A percentile compares a stretch with the other conserved stretches of the same genome.
Conservation (phyloP, 2,113 vertebrate species). For the Ageneiosus marmoratus region DNA sequence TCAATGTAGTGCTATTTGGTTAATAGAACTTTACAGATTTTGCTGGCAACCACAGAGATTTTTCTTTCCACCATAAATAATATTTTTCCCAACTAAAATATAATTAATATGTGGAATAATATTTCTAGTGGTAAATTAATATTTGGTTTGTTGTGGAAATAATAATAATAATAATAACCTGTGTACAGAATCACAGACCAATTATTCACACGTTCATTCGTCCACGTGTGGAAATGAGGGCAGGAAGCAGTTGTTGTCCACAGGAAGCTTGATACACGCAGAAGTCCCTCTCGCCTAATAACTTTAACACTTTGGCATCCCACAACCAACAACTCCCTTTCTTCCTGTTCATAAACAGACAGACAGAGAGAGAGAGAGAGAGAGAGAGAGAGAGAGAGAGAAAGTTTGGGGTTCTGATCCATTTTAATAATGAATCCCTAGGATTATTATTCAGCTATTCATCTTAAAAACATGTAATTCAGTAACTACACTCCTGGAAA, state of each 20-base stretch:
- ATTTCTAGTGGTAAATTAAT: background rate
- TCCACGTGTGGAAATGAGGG: conserved; percentile 35
- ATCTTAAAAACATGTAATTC: background rate
- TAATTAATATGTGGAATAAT: background rate
- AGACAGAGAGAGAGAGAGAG: background rate
- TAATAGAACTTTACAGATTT: background rate
- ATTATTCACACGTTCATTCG: background rate
- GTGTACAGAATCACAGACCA: background rate
- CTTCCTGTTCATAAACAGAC: conserved; percentile 49
- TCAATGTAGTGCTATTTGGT: no score
- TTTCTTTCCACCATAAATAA: background rate
- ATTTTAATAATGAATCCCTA: background rate
- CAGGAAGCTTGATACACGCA: conserved; percentile 64
- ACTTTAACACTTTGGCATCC: conserved; percentile 75
- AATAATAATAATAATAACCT: no score
- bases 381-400: background rate
- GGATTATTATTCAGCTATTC: background rate
- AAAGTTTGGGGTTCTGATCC: background rate
- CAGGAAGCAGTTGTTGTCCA: conserved; percentile 71
- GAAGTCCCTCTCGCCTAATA: conserved; percentile 66
- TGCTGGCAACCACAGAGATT: background rate
- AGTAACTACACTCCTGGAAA: background rate
- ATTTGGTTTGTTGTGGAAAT: background rate
- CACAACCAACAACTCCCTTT: conserved; percentile 63
- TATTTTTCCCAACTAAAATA: background rate